Evolutionary conservation across 2,888 invertebrate species (phyloP), one percentile per base, ranked within the genome.

Genomic region (Hypselothyrea guttata): DNA sequence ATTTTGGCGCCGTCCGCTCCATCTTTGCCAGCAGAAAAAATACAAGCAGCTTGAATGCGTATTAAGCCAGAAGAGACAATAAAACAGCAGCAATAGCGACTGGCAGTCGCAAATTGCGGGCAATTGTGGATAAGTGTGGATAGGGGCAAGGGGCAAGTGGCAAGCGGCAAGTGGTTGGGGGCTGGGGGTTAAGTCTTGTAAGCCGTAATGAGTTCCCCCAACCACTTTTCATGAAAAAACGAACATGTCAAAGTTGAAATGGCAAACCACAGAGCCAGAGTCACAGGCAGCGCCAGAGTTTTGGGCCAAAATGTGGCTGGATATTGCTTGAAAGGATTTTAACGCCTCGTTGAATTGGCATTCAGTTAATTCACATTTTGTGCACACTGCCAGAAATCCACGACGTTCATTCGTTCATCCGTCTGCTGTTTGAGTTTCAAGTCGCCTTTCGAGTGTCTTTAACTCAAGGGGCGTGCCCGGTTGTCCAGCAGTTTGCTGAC

Each of bases 321-420:
- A 34, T 38, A 13, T 45, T 34, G 37, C 47, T 48, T 30, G 59
- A 73, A 71, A 60, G 70, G 67, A 64, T 81, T 78, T 78, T 67
- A 73, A 65, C 77, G 84, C 68, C 74, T 81, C 82, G 74, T 68
- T 84, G 71, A 58, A 66, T 69, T 69, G 54, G 64, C 70, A 76
- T 61, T 55, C 59, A 79, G 61, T 79, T 77, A 77, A 84, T 83
- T 83, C 75, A 53, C 71, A 58, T 78, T 75, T 67, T 52, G 8
- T 56, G 52, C 51, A 44, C 69, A 59, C 63, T 63, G 55, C 37
- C 53, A 55, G 60, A 59, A 53, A 44, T 55, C n/a, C n/a, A n/a
- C n/a, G n/a, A n/a, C n/a, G 33, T 48, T 35, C 31, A 0, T 51
- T 22, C 37, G 34, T 8, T 35, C 30, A 47, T 42, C 38, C n/a